Percentiles rank a stretch among this genome's conserved stretches.
phyloP scores from a whole-genome alignment of 2,888 invertebrate species.

The Ramazzottius varieornatus region DNA sequence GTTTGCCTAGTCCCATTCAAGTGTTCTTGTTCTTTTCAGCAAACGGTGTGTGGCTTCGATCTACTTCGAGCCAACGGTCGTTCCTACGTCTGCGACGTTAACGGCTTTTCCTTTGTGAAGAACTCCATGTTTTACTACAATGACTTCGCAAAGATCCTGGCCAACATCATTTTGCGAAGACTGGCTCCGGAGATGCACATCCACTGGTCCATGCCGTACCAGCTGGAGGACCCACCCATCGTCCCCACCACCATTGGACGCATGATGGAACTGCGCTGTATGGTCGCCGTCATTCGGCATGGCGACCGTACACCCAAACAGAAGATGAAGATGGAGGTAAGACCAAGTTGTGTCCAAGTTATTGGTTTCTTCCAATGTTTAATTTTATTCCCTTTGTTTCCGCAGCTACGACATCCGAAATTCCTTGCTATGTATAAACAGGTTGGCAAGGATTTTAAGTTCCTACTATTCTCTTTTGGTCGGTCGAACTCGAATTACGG shows the following conservation, averaged over 20 bases:
- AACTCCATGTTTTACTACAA: slow-evolving; percentile 99
- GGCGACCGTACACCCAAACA: slow-evolving; percentile 98
- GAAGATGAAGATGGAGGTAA: slow-evolving; percentile 99
- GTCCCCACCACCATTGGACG: slow-evolving; percentile 96
- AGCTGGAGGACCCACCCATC: slow-evolving; percentile 88
- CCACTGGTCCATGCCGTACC: slow-evolving; percentile 89
- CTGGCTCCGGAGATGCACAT: slow-evolving; percentile 82
- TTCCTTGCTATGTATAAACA: background rate
- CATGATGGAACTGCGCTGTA: slow-evolving; percentile 76
- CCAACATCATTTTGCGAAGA: slow-evolving; percentile 81
- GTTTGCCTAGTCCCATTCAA: background rate
- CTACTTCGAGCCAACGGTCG: slow-evolving; percentile 82
- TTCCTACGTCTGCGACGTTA: slow-evolving; percentile 97
- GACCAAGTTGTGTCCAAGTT: too few relatives aligned
- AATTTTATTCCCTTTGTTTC: too few relatives aligned
- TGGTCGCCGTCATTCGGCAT: slow-evolving; percentile 85
- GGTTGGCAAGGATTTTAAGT: too few relatives aligned
- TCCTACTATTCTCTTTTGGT: too few relatives aligned
- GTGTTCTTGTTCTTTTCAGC: slow-evolving; percentile 23
- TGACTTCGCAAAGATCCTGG: slow-evolving; percentile 78
- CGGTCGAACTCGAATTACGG: too few relatives aligned
- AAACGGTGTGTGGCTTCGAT: slow-evolving; percentile 98
- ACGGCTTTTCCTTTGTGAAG: slow-evolving; percentile 98
- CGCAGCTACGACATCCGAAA: background rate
- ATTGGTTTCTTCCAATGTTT: too few relatives aligned